phyloP scores from a whole-genome alignment of 2,888 invertebrate species.

The Athripsodes cinereus region DNA sequence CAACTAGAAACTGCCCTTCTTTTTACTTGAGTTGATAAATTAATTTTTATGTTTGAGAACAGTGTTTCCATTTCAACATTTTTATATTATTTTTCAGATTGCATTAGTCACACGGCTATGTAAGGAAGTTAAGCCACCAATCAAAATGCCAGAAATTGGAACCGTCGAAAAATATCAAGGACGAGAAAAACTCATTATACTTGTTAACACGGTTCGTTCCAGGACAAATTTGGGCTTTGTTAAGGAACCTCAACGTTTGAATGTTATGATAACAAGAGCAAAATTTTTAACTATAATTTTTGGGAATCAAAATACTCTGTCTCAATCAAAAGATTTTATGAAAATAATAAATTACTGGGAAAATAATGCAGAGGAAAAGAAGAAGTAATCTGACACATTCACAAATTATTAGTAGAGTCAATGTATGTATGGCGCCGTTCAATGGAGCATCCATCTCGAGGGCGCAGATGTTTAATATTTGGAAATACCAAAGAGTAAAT shows the following conservation, averaged over 20 bases:
- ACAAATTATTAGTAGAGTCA: no score
- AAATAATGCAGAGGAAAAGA: no score
- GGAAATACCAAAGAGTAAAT: no score
- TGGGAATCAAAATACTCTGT: constrained; percentile 53
- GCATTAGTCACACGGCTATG: constrained; percentile 42
- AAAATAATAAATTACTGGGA: no score
- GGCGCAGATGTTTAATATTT: no score
- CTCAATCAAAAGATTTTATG: neutral
- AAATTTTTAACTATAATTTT: constrained; percentile 72
- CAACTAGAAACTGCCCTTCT: no score
- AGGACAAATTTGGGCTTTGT: constrained; percentile 53
- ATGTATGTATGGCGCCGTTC: no score
- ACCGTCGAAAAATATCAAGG: constrained; percentile 87
- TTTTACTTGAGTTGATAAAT: no score
- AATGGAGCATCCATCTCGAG: no score
- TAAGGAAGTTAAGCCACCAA: constrained; percentile 69
- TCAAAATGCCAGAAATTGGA: constrained; percentile 76
- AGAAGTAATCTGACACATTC: no score
- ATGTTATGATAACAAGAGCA: constrained; percentile 84
- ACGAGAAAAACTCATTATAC: constrained; percentile 73
- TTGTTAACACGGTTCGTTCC: constrained; percentile 75
- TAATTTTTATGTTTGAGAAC: no score
- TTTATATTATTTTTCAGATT: neutral
- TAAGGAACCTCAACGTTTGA: constrained; percentile 64
- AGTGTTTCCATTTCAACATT: no score